Conservation (phyloP, 2,888 invertebrate genomes). For the Atrina japonica region DNA sequence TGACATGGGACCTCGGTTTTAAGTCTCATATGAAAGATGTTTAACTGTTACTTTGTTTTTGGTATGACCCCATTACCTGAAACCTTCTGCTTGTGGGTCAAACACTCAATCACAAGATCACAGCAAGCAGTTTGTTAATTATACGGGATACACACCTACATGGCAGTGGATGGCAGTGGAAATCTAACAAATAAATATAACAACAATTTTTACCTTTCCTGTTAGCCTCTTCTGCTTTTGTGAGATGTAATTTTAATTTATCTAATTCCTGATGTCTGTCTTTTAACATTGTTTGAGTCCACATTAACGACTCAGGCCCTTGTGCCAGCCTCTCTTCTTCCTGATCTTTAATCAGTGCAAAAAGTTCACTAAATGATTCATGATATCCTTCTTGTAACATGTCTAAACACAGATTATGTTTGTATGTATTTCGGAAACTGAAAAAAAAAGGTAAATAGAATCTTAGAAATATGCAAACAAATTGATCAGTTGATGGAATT, state of each 20-base stretch:
- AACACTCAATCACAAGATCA: no score
- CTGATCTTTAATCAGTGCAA: conserved; percentile 77
- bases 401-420: conserved; percentile 79
- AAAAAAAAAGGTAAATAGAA: conserved; percentile 19
- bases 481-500: no score
- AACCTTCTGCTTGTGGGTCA: no score
- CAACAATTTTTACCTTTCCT: conserved; percentile 67
- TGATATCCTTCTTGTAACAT: conserved; percentile 79
- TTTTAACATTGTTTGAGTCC: conserved; percentile 74
- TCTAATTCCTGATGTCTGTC: conserved; percentile 78
- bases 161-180: no score
- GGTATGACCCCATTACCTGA: no score
- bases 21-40: no score
- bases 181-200: no score
- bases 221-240: conserved; percentile 73
- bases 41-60: no score
- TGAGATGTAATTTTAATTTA: conserved; percentile 73
- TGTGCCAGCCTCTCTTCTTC: conserved; percentile 70
- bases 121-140: no score
- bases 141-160: no score
- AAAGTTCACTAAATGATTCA: conserved; percentile 78
- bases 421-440: conserved; percentile 78
- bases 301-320: conserved; percentile 78
- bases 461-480: no score
- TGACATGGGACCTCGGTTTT: no score